Percentiles rank a stretch among this genome's conserved stretches.
These are phyloP conservation scores for Hypomecis punctinalis DNA, from an alignment of 2,888 invertebrate species.

Conservation along the genomic window DNA sequence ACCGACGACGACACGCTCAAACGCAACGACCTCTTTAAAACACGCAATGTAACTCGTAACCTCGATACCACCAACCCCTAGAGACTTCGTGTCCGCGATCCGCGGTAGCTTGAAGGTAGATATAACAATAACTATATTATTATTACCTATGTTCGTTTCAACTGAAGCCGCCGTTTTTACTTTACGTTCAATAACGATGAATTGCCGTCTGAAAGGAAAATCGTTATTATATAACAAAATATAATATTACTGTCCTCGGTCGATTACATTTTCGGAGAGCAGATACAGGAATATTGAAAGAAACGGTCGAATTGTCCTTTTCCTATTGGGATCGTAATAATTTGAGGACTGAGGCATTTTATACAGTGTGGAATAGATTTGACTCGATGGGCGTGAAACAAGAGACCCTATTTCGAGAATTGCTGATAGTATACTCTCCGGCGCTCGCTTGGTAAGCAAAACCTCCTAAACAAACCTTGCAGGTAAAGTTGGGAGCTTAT, in stretches of 20 bases:
- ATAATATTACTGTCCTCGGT: constrained; percentile 67
- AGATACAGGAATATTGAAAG: constrained; percentile 68
- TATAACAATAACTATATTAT: constrained; percentile 79
- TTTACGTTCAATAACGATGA: constrained; percentile 77
- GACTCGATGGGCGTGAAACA: constrained; percentile 50
- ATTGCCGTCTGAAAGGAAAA: constrained; percentile 73
- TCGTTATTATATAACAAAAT: constrained; percentile 72
- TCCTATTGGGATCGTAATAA: constrained; percentile 65
- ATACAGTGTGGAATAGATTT: constrained; percentile 58
- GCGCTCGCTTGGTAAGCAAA: constrained; percentile 34
- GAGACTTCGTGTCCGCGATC: constrained; percentile 48
- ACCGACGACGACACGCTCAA: constrained; percentile 42
- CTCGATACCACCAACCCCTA: constrained; percentile 43
- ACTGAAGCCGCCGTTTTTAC: constrained; percentile 68
- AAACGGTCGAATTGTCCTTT: constrained; percentile 66
- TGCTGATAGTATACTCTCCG: constrained; percentile 24
- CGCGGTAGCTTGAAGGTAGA: constrained; percentile 65
- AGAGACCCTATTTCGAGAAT: constrained; percentile 27
- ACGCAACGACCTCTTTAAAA: constrained; percentile 39
- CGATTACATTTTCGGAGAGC: constrained; percentile 67
- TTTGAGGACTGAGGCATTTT: constrained; percentile 62
- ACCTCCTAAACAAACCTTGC: constrained; percentile 32
- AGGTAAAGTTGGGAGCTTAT: constrained; percentile 13
- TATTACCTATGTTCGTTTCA: constrained; percentile 74
- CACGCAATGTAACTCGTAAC: constrained; percentile 60